Evolutionary conservation across 2,113 vertebrate genomes (phyloP).

Genomic region (Rhadina sibilatrix): DNA sequence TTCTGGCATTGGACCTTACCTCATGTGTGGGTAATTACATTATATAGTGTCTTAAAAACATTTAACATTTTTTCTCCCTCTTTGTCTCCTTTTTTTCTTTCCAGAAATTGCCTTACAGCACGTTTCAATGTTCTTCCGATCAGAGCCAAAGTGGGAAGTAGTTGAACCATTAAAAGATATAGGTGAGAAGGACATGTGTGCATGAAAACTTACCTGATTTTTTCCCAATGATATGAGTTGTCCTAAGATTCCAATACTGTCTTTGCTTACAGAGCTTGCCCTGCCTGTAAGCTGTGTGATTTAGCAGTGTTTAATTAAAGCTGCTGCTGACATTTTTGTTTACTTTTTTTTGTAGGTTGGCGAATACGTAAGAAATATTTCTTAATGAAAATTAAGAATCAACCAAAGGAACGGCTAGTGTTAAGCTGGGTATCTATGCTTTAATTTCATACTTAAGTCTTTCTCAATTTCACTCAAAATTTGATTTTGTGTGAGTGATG

Average conservation of each 20-base stretch:
- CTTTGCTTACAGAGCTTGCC: background rate
- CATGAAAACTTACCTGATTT: background rate
- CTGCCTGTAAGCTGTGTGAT: background rate
- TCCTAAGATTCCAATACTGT: background rate
- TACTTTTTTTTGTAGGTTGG: conserved; percentile 80
- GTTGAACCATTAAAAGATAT: conserved; percentile 94
- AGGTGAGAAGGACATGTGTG: conserved; percentile 75
- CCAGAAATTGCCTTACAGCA: conserved; percentile 97
- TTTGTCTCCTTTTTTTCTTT: conserved; percentile 3
- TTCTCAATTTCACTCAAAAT: background rate
- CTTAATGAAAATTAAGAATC: conserved; percentile 93
- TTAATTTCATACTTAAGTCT: background rate
- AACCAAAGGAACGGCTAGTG: conserved; percentile 89
- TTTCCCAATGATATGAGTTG: background rate
- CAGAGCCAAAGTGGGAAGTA: conserved; percentile 95
- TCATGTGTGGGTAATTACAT: background rate
- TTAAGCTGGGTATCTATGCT: conserved; percentile 89
- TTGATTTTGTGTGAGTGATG: background rate
- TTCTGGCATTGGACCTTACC: background rate
- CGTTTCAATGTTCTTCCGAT: conserved; percentile 99
- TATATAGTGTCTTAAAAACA: background rate
- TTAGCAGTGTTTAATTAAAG: background rate
- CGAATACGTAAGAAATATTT: conserved; percentile 96
- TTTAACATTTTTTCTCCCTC: background rate
- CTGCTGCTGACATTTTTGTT: background rate